Conservation (phyloP, 1,140 invertebrate genomes). For the Drosophila malerkotliana region DNA sequence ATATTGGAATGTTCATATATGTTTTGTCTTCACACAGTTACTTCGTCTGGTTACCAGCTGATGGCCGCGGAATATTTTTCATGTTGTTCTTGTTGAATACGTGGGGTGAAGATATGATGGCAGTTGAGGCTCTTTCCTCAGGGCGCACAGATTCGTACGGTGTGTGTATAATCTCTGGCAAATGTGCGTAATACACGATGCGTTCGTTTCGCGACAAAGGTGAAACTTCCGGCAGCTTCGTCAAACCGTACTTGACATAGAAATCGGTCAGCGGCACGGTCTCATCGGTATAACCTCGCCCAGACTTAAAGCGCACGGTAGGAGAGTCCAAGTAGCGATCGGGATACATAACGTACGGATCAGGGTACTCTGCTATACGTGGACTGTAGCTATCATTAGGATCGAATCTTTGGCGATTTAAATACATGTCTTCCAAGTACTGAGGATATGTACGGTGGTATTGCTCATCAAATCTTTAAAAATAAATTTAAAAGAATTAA, state of each 20-base stretch:
- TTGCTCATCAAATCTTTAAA: conserved; percentile 70
- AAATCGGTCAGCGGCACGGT: conserved; percentile 38
- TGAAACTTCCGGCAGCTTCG: conserved; percentile 52
- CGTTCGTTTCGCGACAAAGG: conserved; percentile 63
- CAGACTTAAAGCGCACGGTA: conserved; percentile 62
- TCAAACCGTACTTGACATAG: conserved; percentile 52
- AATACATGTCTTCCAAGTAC: conserved; percentile 77
- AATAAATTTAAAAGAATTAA: neutral
- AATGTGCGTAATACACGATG: conserved; percentile 85
- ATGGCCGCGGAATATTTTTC: conserved; percentile 23
- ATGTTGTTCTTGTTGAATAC: conserved; percentile 60
- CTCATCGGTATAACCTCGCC: conserved; percentile 60
- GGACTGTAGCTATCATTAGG: conserved; percentile 82
- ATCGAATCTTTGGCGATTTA: conserved; percentile 73
- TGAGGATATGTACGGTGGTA: conserved; percentile 77
- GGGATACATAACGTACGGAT: conserved; percentile 78
- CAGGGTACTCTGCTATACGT: conserved; percentile 72
- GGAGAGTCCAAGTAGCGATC: conserved; percentile 74
- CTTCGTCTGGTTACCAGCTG: conserved; percentile 52
- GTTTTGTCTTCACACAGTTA: conserved; percentile 29
- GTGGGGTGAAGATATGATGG: conserved; percentile 23
- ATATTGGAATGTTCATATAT: conserved; percentile 2
- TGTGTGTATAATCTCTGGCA: conserved; percentile 84
- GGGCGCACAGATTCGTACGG: conserved; percentile 59
- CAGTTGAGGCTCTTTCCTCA: conserved; percentile 44